These are phyloP conservation scores for Ciconia maguari DNA, from an alignment of 2,113 vertebrate species.

Conservation along the genomic window DNA sequence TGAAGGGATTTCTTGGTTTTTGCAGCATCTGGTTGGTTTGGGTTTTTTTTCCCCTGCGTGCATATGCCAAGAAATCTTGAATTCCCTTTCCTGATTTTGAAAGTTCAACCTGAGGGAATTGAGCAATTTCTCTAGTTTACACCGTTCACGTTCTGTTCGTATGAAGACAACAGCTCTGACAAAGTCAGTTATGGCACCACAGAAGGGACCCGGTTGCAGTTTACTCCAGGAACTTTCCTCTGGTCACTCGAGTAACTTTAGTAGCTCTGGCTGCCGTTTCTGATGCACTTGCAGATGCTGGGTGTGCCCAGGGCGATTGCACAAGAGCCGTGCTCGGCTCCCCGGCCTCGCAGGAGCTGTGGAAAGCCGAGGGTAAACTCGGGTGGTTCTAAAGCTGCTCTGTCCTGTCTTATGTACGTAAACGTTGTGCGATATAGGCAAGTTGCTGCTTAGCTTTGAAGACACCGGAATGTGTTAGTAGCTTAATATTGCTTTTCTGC, in stretches of 20 bases:
- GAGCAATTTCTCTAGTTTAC: neutral
- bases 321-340: neutral
- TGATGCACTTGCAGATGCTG: neutral
- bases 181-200: neutral
- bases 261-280: neutral
- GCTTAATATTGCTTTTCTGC: neutral
- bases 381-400: neutral
- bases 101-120: neutral
- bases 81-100: neutral
- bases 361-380: neutral
- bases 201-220: neutral
- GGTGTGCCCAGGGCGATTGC: neutral
- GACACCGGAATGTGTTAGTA: neutral
- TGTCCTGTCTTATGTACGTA: neutral
- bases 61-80: neutral
- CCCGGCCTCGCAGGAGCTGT: fast-evolving
- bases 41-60: neutral
- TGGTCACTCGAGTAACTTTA: neutral
- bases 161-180: neutral
- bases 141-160: fast-evolving
- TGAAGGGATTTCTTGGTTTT: neutral
- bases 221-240: neutral
- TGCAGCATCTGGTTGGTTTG: neutral
- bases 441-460: neutral
- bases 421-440: fast-evolving